Conservation (phyloP, 2,113 vertebrate genomes). For the Rhegmatorhina hoffmannsi region DNA sequence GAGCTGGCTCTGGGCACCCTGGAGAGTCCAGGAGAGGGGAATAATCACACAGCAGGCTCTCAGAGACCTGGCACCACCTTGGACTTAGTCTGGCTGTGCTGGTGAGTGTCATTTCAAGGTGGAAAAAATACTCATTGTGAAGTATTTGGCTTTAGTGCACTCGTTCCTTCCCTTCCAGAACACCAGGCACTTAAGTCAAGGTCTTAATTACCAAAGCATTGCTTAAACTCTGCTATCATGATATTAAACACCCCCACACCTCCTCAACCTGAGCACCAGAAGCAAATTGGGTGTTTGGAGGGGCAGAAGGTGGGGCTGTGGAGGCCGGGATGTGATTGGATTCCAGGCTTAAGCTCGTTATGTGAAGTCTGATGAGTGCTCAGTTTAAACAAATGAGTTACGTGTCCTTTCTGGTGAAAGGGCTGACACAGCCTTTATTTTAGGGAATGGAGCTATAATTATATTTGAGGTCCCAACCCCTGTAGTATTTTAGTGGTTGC, state of each 20-base stretch:
- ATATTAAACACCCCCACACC: background rate
- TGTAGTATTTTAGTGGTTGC: conserved; percentile 38
- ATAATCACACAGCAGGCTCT: background rate
- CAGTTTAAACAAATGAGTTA: background rate
- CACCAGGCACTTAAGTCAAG: background rate
- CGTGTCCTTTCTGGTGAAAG: conserved; percentile 9
- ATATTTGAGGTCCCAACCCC: background rate
- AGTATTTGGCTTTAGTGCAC: background rate
- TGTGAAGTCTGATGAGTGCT: background rate
- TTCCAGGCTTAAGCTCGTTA: background rate
- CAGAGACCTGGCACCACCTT: background rate
- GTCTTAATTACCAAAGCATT: background rate
- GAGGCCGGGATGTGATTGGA: background rate
- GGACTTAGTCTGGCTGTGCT: background rate
- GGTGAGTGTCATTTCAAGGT: accelerated
- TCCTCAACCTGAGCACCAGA: background rate
- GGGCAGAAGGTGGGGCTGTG: background rate
- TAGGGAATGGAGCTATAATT: conserved; percentile 24
- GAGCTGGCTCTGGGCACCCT: background rate
- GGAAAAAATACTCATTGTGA: background rate
- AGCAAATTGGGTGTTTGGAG: background rate
- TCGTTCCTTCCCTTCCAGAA: background rate
- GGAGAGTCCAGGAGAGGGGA: background rate
- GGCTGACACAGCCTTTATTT: conserved; percentile 55
- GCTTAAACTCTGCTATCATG: background rate